A percentile compares a stretch with the other conserved stretches of the same genome.
These are phyloP conservation scores for Aleiodes testaceus DNA, from an alignment of 2,888 invertebrate species.

Conservation along the genomic window DNA sequence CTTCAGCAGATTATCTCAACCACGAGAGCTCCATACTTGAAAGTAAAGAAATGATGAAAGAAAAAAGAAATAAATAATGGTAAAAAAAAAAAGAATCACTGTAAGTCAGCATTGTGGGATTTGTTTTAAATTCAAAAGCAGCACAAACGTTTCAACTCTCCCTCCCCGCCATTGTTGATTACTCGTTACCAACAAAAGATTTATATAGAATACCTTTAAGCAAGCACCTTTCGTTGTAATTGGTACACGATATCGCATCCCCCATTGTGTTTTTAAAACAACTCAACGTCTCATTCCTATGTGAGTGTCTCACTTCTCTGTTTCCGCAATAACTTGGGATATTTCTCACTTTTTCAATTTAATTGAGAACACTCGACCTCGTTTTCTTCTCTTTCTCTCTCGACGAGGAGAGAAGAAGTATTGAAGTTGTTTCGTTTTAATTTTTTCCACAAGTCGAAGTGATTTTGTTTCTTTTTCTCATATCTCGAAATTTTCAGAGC, in stretches of 20 bases:
- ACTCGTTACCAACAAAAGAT: conserved; percentile 1
- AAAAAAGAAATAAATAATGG: too few species aligned
- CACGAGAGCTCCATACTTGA: conserved; percentile 30
- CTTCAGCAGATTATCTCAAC: conserved; percentile 34
- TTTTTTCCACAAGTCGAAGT: background rate
- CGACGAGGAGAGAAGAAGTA: background rate
- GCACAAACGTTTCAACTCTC: background rate
- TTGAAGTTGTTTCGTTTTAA: background rate
- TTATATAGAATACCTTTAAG: conserved; percentile 26
- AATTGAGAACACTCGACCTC: conserved; percentile 31
- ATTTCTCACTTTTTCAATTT: conserved; percentile 24
- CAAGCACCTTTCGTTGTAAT: conserved; percentile 25
- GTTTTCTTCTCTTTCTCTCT: background rate
- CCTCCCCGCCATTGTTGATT: conserved; percentile 11
- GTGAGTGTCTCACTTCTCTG: background rate
- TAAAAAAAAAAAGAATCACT: conserved; percentile 2
- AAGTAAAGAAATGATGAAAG: too few species aligned
- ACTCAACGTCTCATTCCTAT: conserved; percentile 23
- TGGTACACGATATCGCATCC: conserved; percentile 17
- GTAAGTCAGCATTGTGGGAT: conserved; percentile 28
- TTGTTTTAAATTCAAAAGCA: conserved; percentile 26
- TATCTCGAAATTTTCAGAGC: too few species aligned
- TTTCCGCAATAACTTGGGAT: conserved; percentile 30
- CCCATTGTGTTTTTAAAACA: conserved; percentile 12
- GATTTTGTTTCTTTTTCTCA: too few species aligned